Evolutionary conservation across 37 sponge, comb jelly and placozoan species (phyloP), one percentile per base, ranked within the genome.

Genomic region (Agelas oroides): DNA sequence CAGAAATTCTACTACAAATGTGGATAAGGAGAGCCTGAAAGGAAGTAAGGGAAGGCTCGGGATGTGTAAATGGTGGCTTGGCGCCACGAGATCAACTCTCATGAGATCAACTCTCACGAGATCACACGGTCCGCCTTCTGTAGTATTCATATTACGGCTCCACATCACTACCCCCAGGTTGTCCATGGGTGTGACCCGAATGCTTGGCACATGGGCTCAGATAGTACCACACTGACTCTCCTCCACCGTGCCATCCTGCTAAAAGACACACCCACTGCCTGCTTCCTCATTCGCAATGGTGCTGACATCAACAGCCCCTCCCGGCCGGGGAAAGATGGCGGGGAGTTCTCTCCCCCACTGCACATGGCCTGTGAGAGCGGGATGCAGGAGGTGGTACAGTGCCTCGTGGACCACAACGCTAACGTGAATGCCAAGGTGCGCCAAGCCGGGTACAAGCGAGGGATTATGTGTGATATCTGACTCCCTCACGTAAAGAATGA

Each of bases 161-260:
- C 54, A 46, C 53, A 2, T 19, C 6, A 11, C 69, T 18, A 3
- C 25, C 61, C 36, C 39, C 65, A 95, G 96, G 82, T 96, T 20
- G 57, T 78, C 64, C 88, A 93, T 83, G 92, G 96, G n/a, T 97
- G 95, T 88, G 97, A 97, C 65, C 80, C 94, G 66, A 95, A 95
- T 56, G 81, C 87, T 57, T 92, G 95, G 95, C 80, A 81, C 64
- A 63, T 56, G 12, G 79, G 80, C 19, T 67, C 95, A 3, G 85
- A 80, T 25, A 84, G 88, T 0, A 79, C 83, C 62, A 68, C 83
- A 24, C 72, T 84, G 75, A 87, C 88, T 1, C 91, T 97, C 20
- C 93, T 97, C 25, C 97, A 97, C 71, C 82, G 91, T 28, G 97
- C 97, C 66, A 97, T 97, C 59, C 41, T 87, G 27, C 89, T 92